phyloP scores from a whole-genome alignment of 2,797 vertebrate genomes.

The Percopsis omiscomaycus region DNA sequence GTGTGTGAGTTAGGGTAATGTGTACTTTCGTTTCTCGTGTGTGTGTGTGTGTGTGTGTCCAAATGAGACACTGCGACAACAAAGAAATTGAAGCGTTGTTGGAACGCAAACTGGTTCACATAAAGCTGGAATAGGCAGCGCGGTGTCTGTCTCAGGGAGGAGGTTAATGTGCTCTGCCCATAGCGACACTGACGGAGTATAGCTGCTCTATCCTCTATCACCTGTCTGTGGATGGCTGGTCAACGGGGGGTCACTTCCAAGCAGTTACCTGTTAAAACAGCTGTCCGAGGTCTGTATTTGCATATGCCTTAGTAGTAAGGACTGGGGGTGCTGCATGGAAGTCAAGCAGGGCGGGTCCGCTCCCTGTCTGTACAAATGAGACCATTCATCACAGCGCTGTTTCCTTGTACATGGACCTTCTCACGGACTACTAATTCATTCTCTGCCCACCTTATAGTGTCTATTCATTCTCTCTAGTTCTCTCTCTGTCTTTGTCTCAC shows the following conservation, averaged over 20 bases:
- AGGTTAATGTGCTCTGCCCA: constrained; percentile 30
- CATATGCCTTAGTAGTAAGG: constrained; percentile 54
- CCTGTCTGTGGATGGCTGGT: constrained; percentile 33
- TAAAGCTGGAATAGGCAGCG: constrained; percentile 8
- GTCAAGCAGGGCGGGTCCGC: constrained; percentile 60
- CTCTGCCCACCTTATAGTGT: constrained; percentile 59
- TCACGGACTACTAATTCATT: constrained; percentile 72
- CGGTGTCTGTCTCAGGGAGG: constrained; percentile 33
- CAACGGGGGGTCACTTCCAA: constrained; percentile 59
- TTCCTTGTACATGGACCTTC: constrained; percentile 64
- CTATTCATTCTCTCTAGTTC: constrained; percentile 38
- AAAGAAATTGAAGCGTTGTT: no score
- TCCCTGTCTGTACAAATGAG: constrained; percentile 68
- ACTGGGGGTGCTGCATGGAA: constrained; percentile 30
- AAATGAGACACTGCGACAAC: not conserved
- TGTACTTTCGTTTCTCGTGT: constrained; percentile 8
- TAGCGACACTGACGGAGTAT: constrained; percentile 35
- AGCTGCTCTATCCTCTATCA: constrained; percentile 58
- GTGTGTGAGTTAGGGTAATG: constrained; percentile 1
- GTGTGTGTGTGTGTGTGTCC: constrained; percentile 3
- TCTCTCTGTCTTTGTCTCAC: constrained; percentile 42
- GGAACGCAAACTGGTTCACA: no score
- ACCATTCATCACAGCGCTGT: constrained; percentile 76
- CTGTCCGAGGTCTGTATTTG: constrained; percentile 69
- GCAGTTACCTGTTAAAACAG: constrained; percentile 69